Base-by-base conservation (phyloP, 2,113 vertebrate genomes). In the Perca schrenkii region DNA sequence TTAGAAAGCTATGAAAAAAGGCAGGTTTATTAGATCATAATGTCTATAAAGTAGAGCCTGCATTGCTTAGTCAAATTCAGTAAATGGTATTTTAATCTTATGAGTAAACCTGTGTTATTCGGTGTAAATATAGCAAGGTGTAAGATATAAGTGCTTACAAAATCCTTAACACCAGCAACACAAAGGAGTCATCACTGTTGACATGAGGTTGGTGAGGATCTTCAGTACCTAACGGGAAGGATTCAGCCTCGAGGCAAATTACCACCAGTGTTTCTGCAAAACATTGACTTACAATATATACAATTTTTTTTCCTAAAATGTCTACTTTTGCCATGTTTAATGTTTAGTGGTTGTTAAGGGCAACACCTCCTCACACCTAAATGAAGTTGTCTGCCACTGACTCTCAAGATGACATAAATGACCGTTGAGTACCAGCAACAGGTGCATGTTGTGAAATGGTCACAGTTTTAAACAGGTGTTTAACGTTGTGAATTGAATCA, bases 211-310 rank as follows among this genome's bases (percentile, higher is more conserved):
- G 40, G 7, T 36, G 8, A 68, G 47, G 56, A 57, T 66, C 46
- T 28, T 62, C 22, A 53, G n/a, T 0, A 5, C 61, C 7, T 22
- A 53, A 15, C 49, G 61, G 60, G 49, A 28, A 63, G 91, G 93
- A 95, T 95, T 96, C 94, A 83, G 71, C 62, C 88, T 74, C 74
- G 31, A 72, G 66, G 19, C 19, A 49, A 80, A 60, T 43, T 69
- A 53, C 62, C 72, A 77, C 70, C 69, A 88, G 85, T 79, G 77
- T 76, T 85, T 87, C 64, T 17, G 46, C 4, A 50, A 31, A 50
- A 66, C 22, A 66, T 11, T 67, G 64, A 66, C 46, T 50, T 16
- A 17, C 47, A 50, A 50, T 19, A 50, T 49, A 11, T 67, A 50
- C 8, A 49, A 50, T 5, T 5, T 4, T 10, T 52, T 68, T 34